These are phyloP conservation scores for Philotrypesis tridentata DNA, from an alignment of 1,140 invertebrate genomes.

Conservation along the genomic window DNA sequence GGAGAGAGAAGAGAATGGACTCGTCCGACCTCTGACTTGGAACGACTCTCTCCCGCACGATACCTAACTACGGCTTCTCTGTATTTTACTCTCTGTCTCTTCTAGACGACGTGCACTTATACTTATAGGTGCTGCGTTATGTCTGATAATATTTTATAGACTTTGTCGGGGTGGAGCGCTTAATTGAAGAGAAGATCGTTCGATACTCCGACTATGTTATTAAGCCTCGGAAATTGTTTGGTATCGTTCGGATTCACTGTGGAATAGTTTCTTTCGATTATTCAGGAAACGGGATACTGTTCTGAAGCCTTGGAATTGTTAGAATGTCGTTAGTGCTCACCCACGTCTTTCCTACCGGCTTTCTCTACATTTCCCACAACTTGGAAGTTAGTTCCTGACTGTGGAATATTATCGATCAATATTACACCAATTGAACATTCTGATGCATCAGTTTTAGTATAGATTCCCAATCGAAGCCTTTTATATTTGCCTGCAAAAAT, in stretches of 20 bases:
- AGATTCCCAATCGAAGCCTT: background rate
- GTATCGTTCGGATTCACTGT: background rate
- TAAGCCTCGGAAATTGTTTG: background rate
- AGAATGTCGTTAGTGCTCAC: background rate
- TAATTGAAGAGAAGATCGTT: background rate
- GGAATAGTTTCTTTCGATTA: background rate
- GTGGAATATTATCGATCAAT: background rate
- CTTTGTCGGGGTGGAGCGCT: background rate
- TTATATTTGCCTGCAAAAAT: background rate
- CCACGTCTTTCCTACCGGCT: background rate
- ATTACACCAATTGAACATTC: background rate
- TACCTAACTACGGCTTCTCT: background rate
- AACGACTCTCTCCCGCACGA: background rate
- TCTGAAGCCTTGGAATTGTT: background rate
- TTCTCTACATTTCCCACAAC: background rate
- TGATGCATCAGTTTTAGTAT: background rate
- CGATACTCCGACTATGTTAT: background rate
- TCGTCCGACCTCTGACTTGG: slow-evolving; percentile 28
- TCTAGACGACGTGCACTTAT: background rate
- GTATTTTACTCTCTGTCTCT: too few species aligned
- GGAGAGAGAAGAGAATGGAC: slow-evolving; percentile 32
- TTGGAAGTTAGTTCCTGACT: background rate
- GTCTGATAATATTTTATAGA: background rate
- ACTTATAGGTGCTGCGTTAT: background rate
- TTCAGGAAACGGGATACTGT: background rate